A percentile compares a stretch with the other conserved stretches of the same genome.
phyloP scores from a whole-genome alignment of 2,113 vertebrate genomes.

The Antennarius striatus region DNA sequence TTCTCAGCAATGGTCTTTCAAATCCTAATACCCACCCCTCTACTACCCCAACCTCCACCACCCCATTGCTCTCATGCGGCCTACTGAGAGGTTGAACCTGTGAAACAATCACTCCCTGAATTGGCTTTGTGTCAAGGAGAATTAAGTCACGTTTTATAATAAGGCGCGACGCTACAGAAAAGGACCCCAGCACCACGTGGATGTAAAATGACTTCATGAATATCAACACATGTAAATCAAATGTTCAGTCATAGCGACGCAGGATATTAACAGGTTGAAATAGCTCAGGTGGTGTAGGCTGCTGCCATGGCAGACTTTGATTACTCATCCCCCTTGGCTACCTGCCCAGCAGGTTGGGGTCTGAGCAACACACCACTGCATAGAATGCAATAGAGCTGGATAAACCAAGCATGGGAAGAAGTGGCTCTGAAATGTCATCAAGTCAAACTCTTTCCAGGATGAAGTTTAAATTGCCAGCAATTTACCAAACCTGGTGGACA shows the following conservation, averaged over 20 bases:
- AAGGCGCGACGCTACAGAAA: constrained; percentile 24
- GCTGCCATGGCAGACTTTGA: no score
- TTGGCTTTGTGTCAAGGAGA: constrained; percentile 69
- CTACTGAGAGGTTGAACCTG: constrained; percentile 50
- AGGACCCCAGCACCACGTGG: constrained; percentile 10
- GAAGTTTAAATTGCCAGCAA: neutral
- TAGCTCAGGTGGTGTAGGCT: no score
- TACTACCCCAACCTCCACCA: neutral
- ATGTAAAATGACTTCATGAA: constrained; percentile 53
- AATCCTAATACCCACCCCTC: constrained; percentile 17
- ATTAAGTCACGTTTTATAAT: constrained; percentile 64
- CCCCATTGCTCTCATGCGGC: constrained; percentile 7
- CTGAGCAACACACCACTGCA: no score
- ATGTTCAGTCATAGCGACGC: constrained; percentile 29
- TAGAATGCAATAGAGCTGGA: neutral
- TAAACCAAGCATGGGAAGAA: constrained; percentile 19
- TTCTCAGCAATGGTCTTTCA: constrained; percentile 36
- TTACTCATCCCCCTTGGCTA: no score
- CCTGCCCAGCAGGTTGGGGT: no score
- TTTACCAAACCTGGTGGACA: neutral
- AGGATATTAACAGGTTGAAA: constrained; percentile 40
- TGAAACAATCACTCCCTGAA: constrained; percentile 66
- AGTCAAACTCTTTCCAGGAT: constrained; percentile 16
- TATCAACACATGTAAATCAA: constrained; percentile 40
- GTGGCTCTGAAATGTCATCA: neutral